phyloP scores from a whole-genome alignment of 2,888 invertebrate genomes.

The Drosophila ustulata region DNA sequence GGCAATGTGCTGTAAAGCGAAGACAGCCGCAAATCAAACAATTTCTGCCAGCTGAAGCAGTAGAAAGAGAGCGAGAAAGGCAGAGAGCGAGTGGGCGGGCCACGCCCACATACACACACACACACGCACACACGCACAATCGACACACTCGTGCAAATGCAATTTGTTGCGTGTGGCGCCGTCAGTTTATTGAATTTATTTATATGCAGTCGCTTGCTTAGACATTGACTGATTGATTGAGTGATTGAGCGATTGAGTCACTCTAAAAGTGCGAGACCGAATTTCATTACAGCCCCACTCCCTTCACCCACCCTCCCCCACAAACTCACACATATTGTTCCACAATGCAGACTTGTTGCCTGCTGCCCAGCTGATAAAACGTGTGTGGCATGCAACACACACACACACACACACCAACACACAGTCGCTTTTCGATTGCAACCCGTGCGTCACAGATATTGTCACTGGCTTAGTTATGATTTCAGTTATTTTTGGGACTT shows the following conservation, averaged over 20 bases:
- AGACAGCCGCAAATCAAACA: constrained; percentile 64
- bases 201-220: constrained; percentile 62
- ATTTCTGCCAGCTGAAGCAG: constrained; percentile 48
- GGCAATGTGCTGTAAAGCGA: constrained; percentile 8
- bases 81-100: not conserved
- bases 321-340: too few relatives aligned
- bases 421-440: not conserved
- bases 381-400: constrained; percentile 1
- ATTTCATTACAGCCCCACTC: constrained; percentile 23
- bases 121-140: constrained; percentile 1
- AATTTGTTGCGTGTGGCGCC: constrained; percentile 62
- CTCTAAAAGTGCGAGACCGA: constrained; percentile 21
- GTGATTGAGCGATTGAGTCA: constrained; percentile 49
- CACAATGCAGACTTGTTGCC: constrained; percentile 6
- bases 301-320: too few relatives aligned
- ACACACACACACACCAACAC: too few relatives aligned
- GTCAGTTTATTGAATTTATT: constrained; percentile 76
- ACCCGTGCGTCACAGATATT: too few relatives aligned
- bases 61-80: constrained; percentile 4
- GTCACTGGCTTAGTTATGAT: not conserved
- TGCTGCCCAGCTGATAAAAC: not conserved
- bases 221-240: constrained; percentile 67
- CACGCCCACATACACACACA: constrained; percentile 2
- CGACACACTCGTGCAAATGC: constrained; percentile 49
- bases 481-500: constrained; percentile 8